Conservation (phyloP, 2,888 invertebrate genomes). For the Galerucella pusilla region DNA sequence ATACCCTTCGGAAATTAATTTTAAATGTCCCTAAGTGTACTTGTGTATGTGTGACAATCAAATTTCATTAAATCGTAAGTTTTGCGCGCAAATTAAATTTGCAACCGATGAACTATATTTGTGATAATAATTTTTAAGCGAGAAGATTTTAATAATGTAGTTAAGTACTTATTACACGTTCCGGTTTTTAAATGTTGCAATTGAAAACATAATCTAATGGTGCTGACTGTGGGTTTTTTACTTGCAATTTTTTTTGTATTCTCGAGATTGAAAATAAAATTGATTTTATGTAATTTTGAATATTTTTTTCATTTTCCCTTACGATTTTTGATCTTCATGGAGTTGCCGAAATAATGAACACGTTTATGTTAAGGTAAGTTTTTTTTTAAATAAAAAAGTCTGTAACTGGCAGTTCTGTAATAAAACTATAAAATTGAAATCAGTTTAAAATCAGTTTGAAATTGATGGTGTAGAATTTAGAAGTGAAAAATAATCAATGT, state of each 20-base stretch:
- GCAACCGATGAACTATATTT: background rate
- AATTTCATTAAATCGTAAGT: background rate
- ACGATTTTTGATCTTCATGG: background rate
- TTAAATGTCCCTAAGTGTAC: background rate
- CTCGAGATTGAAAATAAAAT: background rate
- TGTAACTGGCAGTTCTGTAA: too few species aligned
- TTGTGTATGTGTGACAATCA: background rate
- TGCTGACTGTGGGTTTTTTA: conserved; percentile 1
- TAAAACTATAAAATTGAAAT: too few species aligned
- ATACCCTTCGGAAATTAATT: too few species aligned
- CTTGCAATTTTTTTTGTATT: background rate
- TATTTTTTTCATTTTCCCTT: background rate
- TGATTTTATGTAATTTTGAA: background rate
- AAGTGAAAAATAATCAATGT: too few species aligned
- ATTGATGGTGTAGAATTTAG: too few species aligned
- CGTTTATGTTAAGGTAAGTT: background rate
- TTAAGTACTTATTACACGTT: background rate
- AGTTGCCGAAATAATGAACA: background rate
- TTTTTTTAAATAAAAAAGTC: too few species aligned
- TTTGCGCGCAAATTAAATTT: background rate
- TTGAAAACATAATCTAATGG: background rate
- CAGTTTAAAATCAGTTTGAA: too few species aligned
- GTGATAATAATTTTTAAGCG: conserved; percentile 1
- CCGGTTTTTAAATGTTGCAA: background rate
- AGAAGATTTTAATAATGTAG: background rate